These are phyloP conservation scores for Ischnura elegans DNA, from an alignment of 2,888 invertebrate species.

Conservation along the genomic window DNA sequence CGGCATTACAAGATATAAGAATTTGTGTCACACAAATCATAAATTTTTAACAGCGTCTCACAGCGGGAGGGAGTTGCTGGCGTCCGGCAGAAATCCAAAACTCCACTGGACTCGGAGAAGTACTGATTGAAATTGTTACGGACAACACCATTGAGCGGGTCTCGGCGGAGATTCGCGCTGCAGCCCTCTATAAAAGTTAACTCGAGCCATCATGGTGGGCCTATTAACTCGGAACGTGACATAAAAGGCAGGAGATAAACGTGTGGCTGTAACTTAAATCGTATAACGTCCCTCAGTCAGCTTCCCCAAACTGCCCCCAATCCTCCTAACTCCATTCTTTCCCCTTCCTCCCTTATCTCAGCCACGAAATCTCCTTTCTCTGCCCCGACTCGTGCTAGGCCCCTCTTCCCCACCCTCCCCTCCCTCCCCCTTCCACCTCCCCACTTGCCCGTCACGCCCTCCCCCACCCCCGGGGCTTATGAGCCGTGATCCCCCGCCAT, in stretches of 20 bases:
- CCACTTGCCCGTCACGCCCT: not conserved
- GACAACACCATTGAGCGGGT: not conserved
- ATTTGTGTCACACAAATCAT: not conserved
- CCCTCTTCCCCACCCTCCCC: not conserved
- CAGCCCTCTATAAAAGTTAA: not conserved
- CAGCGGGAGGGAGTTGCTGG: not conserved
- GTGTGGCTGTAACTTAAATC: constrained; percentile 28
- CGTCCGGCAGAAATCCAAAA: not conserved
- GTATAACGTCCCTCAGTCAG: constrained; percentile 4
- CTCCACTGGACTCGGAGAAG: not conserved
- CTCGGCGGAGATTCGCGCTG: not conserved
- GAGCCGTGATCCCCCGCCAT: not conserved
- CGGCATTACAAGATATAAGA: not conserved
- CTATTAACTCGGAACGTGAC: constrained; percentile 42
- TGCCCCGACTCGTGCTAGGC: not conserved
- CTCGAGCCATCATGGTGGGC: not conserved
- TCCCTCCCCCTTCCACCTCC: not conserved
- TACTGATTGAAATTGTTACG: not conserved
- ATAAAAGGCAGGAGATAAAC: constrained; percentile 39
- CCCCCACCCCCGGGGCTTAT: not conserved
- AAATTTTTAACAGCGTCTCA: not conserved
- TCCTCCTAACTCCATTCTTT: not conserved
- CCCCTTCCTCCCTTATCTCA: not conserved
- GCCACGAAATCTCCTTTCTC: not conserved
- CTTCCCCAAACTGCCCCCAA: not conserved